Conservation (phyloP, 2,797 vertebrate species). For the Mus spretus region DNA sequence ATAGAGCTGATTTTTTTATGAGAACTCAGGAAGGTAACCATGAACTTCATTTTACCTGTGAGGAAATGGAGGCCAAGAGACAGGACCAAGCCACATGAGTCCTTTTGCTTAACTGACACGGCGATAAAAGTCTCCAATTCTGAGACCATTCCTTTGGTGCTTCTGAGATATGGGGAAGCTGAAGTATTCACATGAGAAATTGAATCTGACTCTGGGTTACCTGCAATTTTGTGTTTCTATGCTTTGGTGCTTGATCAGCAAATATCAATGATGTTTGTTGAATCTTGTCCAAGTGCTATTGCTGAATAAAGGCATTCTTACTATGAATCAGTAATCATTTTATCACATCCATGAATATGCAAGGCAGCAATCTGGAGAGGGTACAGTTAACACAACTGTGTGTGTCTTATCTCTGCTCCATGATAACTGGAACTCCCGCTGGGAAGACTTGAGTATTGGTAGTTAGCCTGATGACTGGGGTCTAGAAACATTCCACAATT, state of each 20-base stretch:
- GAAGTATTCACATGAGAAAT: neutral
- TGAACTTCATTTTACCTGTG: neutral
- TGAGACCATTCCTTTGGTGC: neutral
- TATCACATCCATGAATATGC: neutral
- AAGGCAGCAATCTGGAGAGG: constrained; percentile 28
- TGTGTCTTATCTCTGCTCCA: neutral
- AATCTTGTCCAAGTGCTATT: neutral
- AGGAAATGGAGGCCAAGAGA: neutral
- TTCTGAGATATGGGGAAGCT: neutral
- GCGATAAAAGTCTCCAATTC: neutral
- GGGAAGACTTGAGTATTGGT: neutral
- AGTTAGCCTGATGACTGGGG: neutral
- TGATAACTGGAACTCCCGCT: neutral
- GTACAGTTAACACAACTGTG: neutral
- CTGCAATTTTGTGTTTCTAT: constrained; percentile 37
- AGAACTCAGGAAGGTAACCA: constrained; percentile 19
- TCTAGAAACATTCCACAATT: constrained; percentile 34
- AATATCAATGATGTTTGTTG: constrained; percentile 43
- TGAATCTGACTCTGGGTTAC: neutral
- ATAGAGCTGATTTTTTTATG: neutral
- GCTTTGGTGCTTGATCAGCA: constrained; percentile 32
- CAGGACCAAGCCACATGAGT: neutral
- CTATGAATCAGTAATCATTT: constrained; percentile 12
- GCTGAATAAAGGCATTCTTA: neutral
- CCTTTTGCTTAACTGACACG: neutral